Percentiles rank a stretch among this genome's conserved stretches.
Conservation (phyloP, 2,888 invertebrate genomes). For the Dicycla oo region DNA sequence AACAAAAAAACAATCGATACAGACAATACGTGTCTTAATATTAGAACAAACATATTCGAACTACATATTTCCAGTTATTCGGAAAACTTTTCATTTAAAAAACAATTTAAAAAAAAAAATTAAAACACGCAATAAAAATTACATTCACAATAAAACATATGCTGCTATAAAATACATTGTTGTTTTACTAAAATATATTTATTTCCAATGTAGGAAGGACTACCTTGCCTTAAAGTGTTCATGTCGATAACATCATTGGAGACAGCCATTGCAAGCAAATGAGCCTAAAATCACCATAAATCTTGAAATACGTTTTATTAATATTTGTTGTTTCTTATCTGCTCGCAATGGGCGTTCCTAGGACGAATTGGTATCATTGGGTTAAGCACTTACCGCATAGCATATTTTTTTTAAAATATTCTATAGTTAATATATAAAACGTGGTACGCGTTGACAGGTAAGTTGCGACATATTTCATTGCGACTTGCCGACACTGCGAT, state of each 20-base stretch:
- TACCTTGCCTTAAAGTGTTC: background rate
- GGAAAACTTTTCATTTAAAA: slow-evolving; percentile 17
- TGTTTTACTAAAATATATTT: slow-evolving; percentile 23
- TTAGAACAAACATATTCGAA: slow-evolving; percentile 21
- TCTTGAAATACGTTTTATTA: background rate
- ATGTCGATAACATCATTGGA: background rate
- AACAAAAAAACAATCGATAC: slow-evolving; percentile 16
- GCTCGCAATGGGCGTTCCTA: background rate
- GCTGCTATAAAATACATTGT: slow-evolving; percentile 54
- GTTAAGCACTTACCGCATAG: slow-evolving; percentile 38
- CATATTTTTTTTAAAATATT: background rate
- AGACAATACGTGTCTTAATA: slow-evolving; percentile 23
- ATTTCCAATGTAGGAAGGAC: background rate
- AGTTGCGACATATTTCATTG: background rate
- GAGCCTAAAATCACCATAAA: no score
- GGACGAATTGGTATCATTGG: slow-evolving; percentile 15
- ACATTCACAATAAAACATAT: slow-evolving; percentile 48
- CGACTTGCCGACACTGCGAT: background rate
- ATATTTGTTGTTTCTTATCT: background rate
- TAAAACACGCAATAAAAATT: slow-evolving; percentile 36
- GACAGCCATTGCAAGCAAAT: background rate
- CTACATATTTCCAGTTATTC: slow-evolving; percentile 1
- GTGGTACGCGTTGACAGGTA: background rate
- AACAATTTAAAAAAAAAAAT: slow-evolving; percentile 33
- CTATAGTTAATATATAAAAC: background rate